Evolutionary conservation across 2,113 vertebrate species (phyloP), one percentile per base, ranked within the genome.

Genomic region (Trachemys scripta): DNA sequence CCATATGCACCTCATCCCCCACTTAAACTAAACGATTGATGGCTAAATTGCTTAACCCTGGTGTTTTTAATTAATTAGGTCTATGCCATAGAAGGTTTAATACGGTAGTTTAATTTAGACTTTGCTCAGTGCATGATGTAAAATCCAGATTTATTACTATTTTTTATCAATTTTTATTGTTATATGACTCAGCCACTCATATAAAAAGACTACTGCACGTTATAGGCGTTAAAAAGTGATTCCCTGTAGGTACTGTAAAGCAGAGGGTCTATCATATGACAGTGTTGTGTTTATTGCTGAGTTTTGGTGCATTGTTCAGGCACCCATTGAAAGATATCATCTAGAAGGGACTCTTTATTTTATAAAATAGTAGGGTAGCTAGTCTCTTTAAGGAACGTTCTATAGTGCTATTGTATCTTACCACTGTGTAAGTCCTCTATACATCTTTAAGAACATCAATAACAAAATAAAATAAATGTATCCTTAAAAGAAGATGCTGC

Each of bases 1-100:
- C 97, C 97, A 97, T 97, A 98, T 96, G 96, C 93, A 98, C 97
- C 95, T 92, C 94, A 96, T 98, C 95, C 96, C 93, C 97, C 81
- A 90, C 93, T 98, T 98, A 96, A 96, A 88, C 92, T 88, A 96
- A 84, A 93, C 98, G 98, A 98, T 97, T 97, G 97, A 98, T 98
- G 93, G 94, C 89, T 97, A 98, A 98, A 98, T 97, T 98, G 97
- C 98, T 98, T 97, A 97, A 97, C 96, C 95, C 97, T 96, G 85
- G 91, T 98, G 97, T 96, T 98, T 98, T 98, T 98, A 98, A 98
- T 98, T 98, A 98, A 98, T 98, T 98, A 97, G 92, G 89, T 96
- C 98, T 98, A 96, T 94, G 94, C 95, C 96, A 96, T 38, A 94
- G 97, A 93, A 97, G 93, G 94, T 98, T 98, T 98, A 98, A 96